phyloP scores from a whole-genome alignment of 2,888 invertebrate genomes.

The Venustoraphidia nigricollis region DNA sequence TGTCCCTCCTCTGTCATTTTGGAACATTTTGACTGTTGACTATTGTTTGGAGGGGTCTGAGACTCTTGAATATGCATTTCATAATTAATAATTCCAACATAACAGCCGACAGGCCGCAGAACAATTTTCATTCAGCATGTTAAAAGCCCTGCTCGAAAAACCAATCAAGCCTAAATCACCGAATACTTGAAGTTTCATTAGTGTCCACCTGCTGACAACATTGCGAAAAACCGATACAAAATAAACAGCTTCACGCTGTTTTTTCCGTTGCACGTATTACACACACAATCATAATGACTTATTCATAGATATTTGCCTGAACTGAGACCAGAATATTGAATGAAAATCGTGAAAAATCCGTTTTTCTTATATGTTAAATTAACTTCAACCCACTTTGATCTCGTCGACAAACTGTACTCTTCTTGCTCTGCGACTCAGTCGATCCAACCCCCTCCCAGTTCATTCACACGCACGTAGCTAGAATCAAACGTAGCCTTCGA shows the following conservation, averaged over 20 bases:
- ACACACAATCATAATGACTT: slow-evolving; percentile 1
- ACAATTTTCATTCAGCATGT: slow-evolving; percentile 32
- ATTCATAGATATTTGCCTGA: background rate
- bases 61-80: slow-evolving; percentile 44
- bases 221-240: slow-evolving; percentile 12
- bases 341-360: background rate
- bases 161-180: slow-evolving; percentile 20
- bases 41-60: slow-evolving; percentile 38
- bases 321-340: background rate
- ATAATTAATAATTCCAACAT: slow-evolving; percentile 28
- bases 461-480: slow-evolving; percentile 3
- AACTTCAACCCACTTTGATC: slow-evolving; percentile 6
- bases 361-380: background rate
- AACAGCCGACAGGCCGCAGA: slow-evolving; percentile 26
- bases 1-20: slow-evolving; percentile 51
- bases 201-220: slow-evolving; percentile 27
- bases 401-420: slow-evolving; percentile 7
- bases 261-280: background rate
- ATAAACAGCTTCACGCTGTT: slow-evolving; percentile 1
- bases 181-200: slow-evolving; percentile 17
- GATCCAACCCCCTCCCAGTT: slow-evolving; percentile 3
- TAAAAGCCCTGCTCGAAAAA: slow-evolving; percentile 34
- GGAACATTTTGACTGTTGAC: slow-evolving; percentile 58
- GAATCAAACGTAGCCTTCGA: slow-evolving; percentile 1
- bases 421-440: slow-evolving; percentile 5